A percentile compares a stretch with the other conserved stretches of the same genome.
These are phyloP conservation scores for Harpagifer antarcticus DNA, from an alignment of 2,797 vertebrate species.

Conservation along the genomic window DNA sequence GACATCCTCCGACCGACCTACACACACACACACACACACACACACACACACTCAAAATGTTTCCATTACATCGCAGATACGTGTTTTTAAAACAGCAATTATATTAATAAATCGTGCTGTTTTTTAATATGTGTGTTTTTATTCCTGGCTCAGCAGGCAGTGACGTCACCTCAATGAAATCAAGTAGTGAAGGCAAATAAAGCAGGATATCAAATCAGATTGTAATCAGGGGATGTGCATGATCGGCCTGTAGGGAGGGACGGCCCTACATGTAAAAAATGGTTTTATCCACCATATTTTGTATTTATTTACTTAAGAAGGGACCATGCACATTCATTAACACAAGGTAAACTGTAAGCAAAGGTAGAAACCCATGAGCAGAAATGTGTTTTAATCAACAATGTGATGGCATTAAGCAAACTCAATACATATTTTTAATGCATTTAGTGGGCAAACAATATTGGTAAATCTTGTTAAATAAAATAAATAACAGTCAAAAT, in stretches of 20 bases:
- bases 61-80: not conserved
- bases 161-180: constrained; percentile 32
- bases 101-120: not conserved
- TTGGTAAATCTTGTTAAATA: not conserved
- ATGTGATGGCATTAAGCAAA: not conserved
- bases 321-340: too few relatives aligned
- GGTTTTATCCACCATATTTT: not conserved
- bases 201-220: constrained; percentile 49
- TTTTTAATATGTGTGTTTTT: not conserved
- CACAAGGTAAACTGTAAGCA: too few relatives aligned
- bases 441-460: not conserved
- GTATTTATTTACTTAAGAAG: too few relatives aligned
- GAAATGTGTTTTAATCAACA: too few relatives aligned
- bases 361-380: too few relatives aligned
- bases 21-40: not conserved
- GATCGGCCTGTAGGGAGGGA: too few relatives aligned
- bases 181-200: constrained; percentile 15
- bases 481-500: not conserved
- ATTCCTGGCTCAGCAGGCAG: too few relatives aligned
- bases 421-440: not conserved
- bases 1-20: constrained; percentile 18
- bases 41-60: too few relatives aligned
- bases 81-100: not conserved
- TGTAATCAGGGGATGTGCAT: constrained; percentile 9
- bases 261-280: not conserved